Conservation (phyloP, 2,888 invertebrate genomes). For the Scaptodrosophila latifasciaeformis region DNA sequence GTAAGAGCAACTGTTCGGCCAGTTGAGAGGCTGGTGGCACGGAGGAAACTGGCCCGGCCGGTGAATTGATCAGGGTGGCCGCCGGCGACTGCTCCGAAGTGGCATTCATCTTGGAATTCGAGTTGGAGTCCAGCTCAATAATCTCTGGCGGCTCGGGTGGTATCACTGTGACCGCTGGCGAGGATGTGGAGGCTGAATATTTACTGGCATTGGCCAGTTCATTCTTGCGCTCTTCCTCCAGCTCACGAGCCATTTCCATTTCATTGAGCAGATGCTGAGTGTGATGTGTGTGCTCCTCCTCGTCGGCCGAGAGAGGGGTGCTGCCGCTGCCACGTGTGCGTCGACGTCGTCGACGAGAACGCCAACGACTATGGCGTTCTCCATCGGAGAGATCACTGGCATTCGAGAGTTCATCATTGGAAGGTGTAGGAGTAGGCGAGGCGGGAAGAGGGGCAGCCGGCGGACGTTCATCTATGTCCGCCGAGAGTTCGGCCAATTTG, state of each 20-base stretch:
- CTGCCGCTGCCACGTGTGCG: slow-evolving; percentile 44
- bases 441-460: slow-evolving; percentile 71
- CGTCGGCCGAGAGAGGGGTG: slow-evolving; percentile 50
- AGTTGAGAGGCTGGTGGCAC: slow-evolving; percentile 6
- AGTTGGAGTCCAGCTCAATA: slow-evolving; percentile 72
- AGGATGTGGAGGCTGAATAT: slow-evolving; percentile 64
- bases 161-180: slow-evolving; percentile 65
- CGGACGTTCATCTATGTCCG: slow-evolving; percentile 67
- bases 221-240: slow-evolving; percentile 69
- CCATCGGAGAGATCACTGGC: slow-evolving; percentile 36
- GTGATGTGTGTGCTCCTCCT: slow-evolving; percentile 69
- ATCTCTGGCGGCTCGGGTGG: slow-evolving; percentile 71
- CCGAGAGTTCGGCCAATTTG: slow-evolving; percentile 51
- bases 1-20: too few relatives aligned
- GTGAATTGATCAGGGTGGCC: slow-evolving; percentile 15
- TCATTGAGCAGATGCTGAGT: slow-evolving; percentile 70
- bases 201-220: slow-evolving; percentile 66
- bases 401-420: slow-evolving; percentile 58
- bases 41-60: slow-evolving; percentile 13
- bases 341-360: slow-evolving; percentile 34
- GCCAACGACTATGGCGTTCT: slow-evolving; percentile 44
- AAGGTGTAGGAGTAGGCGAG: slow-evolving; percentile 58
- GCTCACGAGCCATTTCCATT: slow-evolving; percentile 65
- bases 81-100: background rate
- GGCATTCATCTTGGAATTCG: slow-evolving; percentile 51